A percentile compares a stretch with the other conserved stretches of the same genome.
phyloP scores from a whole-genome alignment of 1,140 invertebrate species.

The Heliconius hewitsoni region DNA sequence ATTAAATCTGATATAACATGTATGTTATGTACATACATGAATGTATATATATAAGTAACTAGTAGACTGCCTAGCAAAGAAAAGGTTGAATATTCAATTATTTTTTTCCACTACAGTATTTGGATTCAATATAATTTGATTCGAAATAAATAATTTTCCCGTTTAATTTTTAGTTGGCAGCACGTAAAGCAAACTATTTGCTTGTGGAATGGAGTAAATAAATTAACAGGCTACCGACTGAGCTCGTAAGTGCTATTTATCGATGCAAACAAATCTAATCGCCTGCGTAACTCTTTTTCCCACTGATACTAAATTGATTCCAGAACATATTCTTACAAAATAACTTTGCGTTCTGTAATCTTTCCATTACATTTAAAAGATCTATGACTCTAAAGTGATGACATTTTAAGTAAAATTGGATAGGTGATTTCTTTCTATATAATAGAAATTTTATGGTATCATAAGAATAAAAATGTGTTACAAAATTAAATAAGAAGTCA shows the following conservation, averaged over 20 bases:
- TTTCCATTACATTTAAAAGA: neutral
- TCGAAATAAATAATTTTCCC: constrained; percentile 11
- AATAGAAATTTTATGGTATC: too few species aligned
- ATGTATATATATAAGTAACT: neutral
- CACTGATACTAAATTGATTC: constrained; percentile 38
- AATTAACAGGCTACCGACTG: constrained; percentile 39
- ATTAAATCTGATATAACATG: too few species aligned
- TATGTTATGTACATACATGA: too few species aligned
- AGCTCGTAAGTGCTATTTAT: constrained; percentile 42
- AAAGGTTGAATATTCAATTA: neutral
- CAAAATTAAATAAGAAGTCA: too few species aligned
- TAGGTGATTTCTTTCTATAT: too few species aligned
- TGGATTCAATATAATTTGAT: neutral
- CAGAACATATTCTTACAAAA: constrained; percentile 22
- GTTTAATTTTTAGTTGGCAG: constrained; percentile 19
- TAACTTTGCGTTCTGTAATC: neutral
- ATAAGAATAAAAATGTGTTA: too few species aligned
- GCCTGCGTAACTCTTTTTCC: constrained; percentile 33
- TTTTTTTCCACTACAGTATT: neutral
- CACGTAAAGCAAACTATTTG: constrained; percentile 33
- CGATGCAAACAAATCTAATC: constrained; percentile 45
- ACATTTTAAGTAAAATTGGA: too few species aligned
- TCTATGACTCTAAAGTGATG: neutral
- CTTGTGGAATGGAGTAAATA: constrained; percentile 40
- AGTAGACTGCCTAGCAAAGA: neutral